Base-by-base conservation (phyloP, 2,797 vertebrate species). In the Sebastes itinus region DNA sequence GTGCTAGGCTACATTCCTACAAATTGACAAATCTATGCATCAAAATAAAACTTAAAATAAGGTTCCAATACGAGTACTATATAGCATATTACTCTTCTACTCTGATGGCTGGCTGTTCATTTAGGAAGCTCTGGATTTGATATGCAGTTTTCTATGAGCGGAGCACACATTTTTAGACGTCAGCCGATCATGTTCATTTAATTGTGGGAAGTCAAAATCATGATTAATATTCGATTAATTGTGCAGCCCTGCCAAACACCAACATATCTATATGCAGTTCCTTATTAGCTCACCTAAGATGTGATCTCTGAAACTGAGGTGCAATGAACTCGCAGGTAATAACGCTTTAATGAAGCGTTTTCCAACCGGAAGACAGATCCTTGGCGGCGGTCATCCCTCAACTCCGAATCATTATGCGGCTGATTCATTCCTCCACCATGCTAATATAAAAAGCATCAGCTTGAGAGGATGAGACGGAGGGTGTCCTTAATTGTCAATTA, bases 401-500 rank as follows among this genome's bases (percentile, higher is more conserved):
- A 38, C 68, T 84, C 55, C 14, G 68, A 82, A 82, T 91, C 77
- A 89, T 89, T 88, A 83, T 27, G 74, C 30, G 77, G 42, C 79
- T 55, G 84, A 89, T 88, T 88, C 73, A 86, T 93, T 86, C 88
- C 87, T 86, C 74, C 23, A n/a, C 72, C 81, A 72, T 30, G 75
- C 83, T 93, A 91, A 93, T 94, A 88, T 83, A 83, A 87, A 90
- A 90, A 88, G 85, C 88, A 87, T 87, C 88, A 81, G 78, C 80
- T 83, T 49, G 67, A 82, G 69, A 88, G 86, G 76, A 90, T 88
- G 90, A 90, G 82, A 87, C 49, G 30, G 82, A 88, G 81, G 81
- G 68, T 77, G 75, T 78, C 80, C 80, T 89, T 93, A 91, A 94
- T 95, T 91, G 90, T 81, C 91, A 94, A 92, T 95, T 91, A 94